These are phyloP conservation scores for Scaptomyza graminum DNA, from an alignment of 1,140 invertebrate genomes.

Conservation along the genomic window DNA sequence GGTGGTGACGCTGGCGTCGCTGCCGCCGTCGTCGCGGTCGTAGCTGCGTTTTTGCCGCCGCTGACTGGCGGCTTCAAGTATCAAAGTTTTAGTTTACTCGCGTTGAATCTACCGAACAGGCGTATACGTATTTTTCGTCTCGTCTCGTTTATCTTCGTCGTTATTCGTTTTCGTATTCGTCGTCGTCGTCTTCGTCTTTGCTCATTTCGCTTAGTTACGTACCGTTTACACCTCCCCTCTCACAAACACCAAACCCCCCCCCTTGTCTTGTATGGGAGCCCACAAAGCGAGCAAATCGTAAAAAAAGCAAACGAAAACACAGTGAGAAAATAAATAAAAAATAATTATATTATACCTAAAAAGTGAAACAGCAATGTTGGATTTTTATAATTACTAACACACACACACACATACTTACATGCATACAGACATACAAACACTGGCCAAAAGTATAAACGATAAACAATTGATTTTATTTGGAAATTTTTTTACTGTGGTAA, in stretches of 20 bases:
- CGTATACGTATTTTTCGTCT: conserved; percentile 71
- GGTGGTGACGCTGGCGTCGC: conserved; percentile 29
- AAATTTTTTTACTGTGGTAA: conserved; percentile 50
- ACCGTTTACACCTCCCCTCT: neutral
- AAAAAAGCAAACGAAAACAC: conserved; percentile 38
- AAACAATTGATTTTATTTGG: neutral
- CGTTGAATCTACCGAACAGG: conserved; percentile 77
- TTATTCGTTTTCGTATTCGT: conserved; percentile 44
- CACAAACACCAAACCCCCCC: neutral
- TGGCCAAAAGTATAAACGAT: neutral
- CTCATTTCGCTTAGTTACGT: conserved; percentile 41
- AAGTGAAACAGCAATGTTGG: conserved; percentile 30
- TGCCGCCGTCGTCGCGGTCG: conserved; percentile 35
- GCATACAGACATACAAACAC: no score
- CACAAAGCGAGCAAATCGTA: conserved; percentile 38
- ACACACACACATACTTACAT: neutral
- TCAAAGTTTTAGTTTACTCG: conserved; percentile 65
- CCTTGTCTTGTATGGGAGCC: no score
- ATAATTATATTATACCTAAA: conserved; percentile 41
- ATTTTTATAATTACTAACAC: conserved; percentile 6
- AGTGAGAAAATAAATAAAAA: conserved; percentile 41
- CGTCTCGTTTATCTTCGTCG: conserved; percentile 33
- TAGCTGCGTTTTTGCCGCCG: conserved; percentile 35
- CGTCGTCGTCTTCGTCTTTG: conserved; percentile 43
- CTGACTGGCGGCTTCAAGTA: conserved; percentile 47